Evolutionary conservation across 2,797 vertebrate genomes (phyloP).

Genomic region (Chromis chromis): DNA sequence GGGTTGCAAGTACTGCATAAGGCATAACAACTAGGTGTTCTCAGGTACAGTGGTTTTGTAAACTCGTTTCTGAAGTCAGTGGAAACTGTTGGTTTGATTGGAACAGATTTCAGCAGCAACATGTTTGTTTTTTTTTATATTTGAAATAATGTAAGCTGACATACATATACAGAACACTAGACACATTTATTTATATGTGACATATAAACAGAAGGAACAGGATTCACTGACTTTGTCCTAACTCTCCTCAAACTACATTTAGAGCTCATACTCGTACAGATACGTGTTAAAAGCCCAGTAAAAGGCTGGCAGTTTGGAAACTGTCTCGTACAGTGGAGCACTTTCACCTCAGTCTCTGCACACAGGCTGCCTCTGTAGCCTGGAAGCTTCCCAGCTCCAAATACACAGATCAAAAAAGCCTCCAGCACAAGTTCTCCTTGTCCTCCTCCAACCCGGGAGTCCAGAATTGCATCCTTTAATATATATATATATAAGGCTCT

Average conservation of each 20-base stretch:
- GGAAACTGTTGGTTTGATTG: too few relatives aligned
- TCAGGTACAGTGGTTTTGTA: too few relatives aligned
- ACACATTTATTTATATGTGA: constrained; percentile 54
- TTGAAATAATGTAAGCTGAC: too few relatives aligned
- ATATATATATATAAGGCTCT: background rate
- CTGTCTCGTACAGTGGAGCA: constrained; percentile 60
- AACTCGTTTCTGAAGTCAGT: too few relatives aligned
- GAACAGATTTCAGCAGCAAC: too few relatives aligned
- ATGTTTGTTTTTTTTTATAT: too few relatives aligned
- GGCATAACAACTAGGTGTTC: too few relatives aligned
- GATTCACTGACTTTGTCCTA: constrained; percentile 22
- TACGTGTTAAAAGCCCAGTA: constrained; percentile 39
- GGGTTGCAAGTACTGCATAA: background rate
- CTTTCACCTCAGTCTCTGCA: constrained; percentile 60
- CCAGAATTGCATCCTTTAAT: constrained; percentile 21
- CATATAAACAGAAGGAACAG: constrained; percentile 26
- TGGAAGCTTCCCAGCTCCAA: constrained; percentile 59
- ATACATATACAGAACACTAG: background rate
- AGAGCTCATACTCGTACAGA: constrained; percentile 43
- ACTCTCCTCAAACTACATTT: constrained; percentile 43
- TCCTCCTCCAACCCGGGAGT: constrained; percentile 45
- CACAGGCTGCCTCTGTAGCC: constrained; percentile 62
- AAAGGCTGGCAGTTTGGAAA: constrained; percentile 52
- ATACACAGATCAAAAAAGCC: constrained; percentile 67
- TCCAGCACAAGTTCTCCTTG: constrained; percentile 74